These are phyloP conservation scores for Motacilla alba DNA, from an alignment of 2,113 vertebrate genomes.

Conservation along the genomic window DNA sequence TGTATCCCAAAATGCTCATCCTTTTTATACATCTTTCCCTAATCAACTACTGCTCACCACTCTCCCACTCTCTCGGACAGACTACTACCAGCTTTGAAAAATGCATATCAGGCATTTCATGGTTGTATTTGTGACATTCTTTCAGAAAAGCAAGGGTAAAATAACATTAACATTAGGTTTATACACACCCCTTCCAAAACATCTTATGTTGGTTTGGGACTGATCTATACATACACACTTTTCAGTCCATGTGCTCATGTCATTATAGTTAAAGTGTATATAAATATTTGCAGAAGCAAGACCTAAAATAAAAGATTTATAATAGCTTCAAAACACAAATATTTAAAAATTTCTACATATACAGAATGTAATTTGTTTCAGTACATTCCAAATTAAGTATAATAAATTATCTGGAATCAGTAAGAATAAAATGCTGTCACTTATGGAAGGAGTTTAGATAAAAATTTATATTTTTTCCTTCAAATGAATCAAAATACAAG, in stretches of 20 bases:
- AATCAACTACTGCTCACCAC: not conserved
- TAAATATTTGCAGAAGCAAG: not conserved
- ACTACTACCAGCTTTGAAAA: not conserved
- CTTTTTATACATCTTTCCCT: not conserved
- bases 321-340: not conserved
- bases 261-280: not conserved
- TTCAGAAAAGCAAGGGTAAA: not conserved
- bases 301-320: not conserved
- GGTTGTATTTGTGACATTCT: not conserved
- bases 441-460: not conserved
- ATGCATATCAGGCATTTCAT: not conserved
- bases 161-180: not conserved
- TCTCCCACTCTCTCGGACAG: fast-evolving
- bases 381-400: not conserved
- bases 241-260: not conserved
- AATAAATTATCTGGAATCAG: not conserved
- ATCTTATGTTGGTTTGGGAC: not conserved
- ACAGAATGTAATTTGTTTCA: not conserved
- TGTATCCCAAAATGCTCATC: not conserved
- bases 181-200: not conserved
- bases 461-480: not conserved
- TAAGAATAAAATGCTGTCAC: not conserved
- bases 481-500: not conserved
- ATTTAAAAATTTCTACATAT: not conserved
- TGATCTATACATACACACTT: not conserved